Conservation (phyloP, 2,113 vertebrate genomes). For the Nyctereutes procyonoides region DNA sequence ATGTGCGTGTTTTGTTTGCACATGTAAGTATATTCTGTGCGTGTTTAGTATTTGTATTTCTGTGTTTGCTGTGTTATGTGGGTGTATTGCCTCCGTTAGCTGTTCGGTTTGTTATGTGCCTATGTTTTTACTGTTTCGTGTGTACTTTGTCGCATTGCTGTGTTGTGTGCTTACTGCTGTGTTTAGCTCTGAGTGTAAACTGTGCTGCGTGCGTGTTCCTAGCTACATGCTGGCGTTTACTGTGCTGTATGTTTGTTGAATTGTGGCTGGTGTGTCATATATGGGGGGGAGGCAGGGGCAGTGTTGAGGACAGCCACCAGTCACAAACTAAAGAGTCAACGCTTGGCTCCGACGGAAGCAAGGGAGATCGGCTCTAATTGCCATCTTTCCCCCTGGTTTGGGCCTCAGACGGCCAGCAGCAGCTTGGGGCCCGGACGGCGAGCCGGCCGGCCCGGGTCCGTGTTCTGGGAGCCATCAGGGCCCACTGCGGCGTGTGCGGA, state of each 20-base stretch:
- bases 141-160: not conserved
- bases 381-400: not conserved
- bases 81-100: not conserved
- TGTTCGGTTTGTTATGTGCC: not conserved
- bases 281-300: not conserved
- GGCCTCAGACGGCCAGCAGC: not conserved
- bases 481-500: not conserved
- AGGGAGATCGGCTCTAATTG: not conserved
- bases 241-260: not conserved
- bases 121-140: not conserved
- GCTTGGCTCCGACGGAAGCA: not conserved
- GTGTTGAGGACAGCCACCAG: not conserved
- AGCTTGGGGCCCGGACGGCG: not conserved
- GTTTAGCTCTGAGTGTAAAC: not conserved
- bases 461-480: not conserved
- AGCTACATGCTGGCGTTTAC: not conserved
- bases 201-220: not conserved
- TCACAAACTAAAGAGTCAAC: slow-evolving; percentile 4
- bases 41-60: not conserved
- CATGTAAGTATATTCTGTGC: not conserved
- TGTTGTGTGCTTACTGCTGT: not conserved
- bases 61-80: not conserved
- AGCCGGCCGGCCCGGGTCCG: not conserved
- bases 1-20: not conserved
- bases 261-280: not conserved